phyloP scores from a whole-genome alignment of 1,140 invertebrate genomes.

The Idris sp. region DNA sequence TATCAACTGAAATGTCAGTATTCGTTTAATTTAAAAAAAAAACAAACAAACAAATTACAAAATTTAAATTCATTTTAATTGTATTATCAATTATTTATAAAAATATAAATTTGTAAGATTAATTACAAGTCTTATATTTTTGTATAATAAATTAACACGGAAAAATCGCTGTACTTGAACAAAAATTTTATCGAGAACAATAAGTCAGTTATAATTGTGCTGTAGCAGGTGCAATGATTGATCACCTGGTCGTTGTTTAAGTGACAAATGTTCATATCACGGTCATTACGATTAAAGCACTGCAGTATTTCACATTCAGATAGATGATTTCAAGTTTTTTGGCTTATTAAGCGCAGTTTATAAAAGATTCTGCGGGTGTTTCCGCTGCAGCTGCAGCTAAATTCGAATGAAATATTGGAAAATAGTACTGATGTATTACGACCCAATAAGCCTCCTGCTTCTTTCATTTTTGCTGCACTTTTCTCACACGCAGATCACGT shows the following conservation, averaged over 20 bases:
- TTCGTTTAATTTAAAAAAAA: too few relatives aligned
- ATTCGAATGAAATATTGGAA: constrained; percentile 67
- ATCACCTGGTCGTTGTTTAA: constrained; percentile 7
- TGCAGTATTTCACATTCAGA: constrained; percentile 9
- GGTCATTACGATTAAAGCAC: constrained; percentile 18
- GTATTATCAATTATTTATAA: too few relatives aligned
- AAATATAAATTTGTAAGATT: too few relatives aligned
- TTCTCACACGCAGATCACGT: constrained; percentile 68
- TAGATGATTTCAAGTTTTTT: constrained; percentile 35
- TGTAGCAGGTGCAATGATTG: constrained; percentile 17
- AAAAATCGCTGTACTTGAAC: too few relatives aligned
- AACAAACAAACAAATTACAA: too few relatives aligned
- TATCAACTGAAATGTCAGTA: too few relatives aligned
- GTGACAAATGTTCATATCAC: constrained; percentile 19
- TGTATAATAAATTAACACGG: too few relatives aligned
- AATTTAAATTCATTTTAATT: too few relatives aligned
- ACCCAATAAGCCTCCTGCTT: constrained; percentile 60
- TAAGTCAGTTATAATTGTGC: constrained; percentile 10
- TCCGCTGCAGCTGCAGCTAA: constrained; percentile 41
- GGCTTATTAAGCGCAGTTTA: constrained; percentile 58
- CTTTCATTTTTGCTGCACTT: constrained; percentile 4
- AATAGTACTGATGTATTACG: constrained; percentile 68
- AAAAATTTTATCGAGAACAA: constrained; percentile 6
- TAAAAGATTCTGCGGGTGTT: constrained; percentile 49
- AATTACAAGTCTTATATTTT: too few relatives aligned